A percentile compares a stretch with the other conserved stretches of the same genome.
phyloP scores from a whole-genome alignment of 2,888 invertebrate species.

The Hemistola chrysoprasaria region DNA sequence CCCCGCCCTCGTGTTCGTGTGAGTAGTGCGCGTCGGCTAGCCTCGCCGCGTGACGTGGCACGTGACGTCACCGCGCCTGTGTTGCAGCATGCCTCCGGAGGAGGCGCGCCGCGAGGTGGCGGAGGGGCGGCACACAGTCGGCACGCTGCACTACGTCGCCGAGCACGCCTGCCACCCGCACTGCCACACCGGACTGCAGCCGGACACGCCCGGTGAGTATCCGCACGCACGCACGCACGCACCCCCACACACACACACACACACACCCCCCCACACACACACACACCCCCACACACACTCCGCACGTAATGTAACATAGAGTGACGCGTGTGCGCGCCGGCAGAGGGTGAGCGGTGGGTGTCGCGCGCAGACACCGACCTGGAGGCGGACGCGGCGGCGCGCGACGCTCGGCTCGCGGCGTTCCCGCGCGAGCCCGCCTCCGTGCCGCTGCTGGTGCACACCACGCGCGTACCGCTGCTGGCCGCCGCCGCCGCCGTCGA shows the following conservation, averaged over 20 bases:
- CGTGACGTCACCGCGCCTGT: not conserved
- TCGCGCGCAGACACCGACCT: constrained; percentile 23
- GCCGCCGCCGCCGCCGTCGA: constrained; percentile 82
- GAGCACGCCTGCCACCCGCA: constrained; percentile 86
- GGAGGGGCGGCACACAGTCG: constrained; percentile 67
- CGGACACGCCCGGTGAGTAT: constrained; percentile 84
- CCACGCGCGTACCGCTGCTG: constrained; percentile 29
- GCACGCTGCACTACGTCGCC: constrained; percentile 88
- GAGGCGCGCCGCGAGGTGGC: constrained; percentile 39
- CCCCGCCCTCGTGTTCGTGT: constrained; percentile 80
- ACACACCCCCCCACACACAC: too few relatives aligned
- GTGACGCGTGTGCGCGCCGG: constrained; percentile 22
- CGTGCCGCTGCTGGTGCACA: constrained; percentile 68
- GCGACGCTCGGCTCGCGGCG: constrained; percentile 27
- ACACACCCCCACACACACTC: not conserved
- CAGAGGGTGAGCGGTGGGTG: constrained; percentile 46
- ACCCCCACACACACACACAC: not conserved
- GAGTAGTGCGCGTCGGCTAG: constrained; percentile 25
- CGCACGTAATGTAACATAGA: too few relatives aligned
- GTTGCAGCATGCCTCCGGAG: constrained; percentile 11
- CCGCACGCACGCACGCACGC: too few relatives aligned
- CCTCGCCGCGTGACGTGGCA: too few relatives aligned
- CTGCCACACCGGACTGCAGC: constrained; percentile 90
- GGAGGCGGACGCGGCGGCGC: constrained; percentile 29
- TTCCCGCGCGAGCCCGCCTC: constrained; percentile 67